Base-by-base conservation (phyloP, 1,140 invertebrate genomes). In the Cepaea nemoralis region DNA sequence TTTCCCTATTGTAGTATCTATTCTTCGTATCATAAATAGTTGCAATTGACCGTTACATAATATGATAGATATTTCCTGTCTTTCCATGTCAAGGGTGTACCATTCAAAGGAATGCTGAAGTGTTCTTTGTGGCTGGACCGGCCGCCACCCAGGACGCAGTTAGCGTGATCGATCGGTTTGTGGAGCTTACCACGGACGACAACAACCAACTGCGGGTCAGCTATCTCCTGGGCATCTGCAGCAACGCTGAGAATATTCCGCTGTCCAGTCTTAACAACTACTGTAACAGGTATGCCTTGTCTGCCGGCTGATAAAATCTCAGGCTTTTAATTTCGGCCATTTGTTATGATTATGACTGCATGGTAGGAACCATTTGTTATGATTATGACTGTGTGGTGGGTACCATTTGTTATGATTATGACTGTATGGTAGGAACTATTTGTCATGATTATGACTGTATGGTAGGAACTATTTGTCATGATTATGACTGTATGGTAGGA, bases 121-220 rank as follows among this genome's bases (percentile, higher is more conserved):
- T 84, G 27, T 55, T 78, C 42, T 84, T 84, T 67, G 77, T 84
- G 74, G 78, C 83, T 40, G 82, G 73, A 27, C 78, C 74, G 0
- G 63, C 42, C 33, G 74, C 33, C 1, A 42, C 55, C 22, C 67
- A 78, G 39, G 75, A 81, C n/a, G 83, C 83, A 33, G 59, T 78
- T 27, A 48, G 73, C 63, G 50, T 83, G 35, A 71, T 83, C 0
- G 50, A 73, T 31, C 70, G 80, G 8, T 48, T 84, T 48, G 40
- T 55, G 10, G 45, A 77, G 3, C 39, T 22, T 73, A 81, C 77
- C 35, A 19, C 35, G 1, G 59, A 69, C 40, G 22, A 27, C 8
- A 24, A 14, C 22, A 67, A 79, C 14, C 37, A 31, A 0, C 67
- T 84, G 31, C 71, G 33, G 3, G 50, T 75, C 22, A 76, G 40